Evolutionary conservation across 2,797 vertebrate genomes (phyloP), one percentile per base, ranked within the genome.

Genomic region (Pachyuromys duprasi): DNA sequence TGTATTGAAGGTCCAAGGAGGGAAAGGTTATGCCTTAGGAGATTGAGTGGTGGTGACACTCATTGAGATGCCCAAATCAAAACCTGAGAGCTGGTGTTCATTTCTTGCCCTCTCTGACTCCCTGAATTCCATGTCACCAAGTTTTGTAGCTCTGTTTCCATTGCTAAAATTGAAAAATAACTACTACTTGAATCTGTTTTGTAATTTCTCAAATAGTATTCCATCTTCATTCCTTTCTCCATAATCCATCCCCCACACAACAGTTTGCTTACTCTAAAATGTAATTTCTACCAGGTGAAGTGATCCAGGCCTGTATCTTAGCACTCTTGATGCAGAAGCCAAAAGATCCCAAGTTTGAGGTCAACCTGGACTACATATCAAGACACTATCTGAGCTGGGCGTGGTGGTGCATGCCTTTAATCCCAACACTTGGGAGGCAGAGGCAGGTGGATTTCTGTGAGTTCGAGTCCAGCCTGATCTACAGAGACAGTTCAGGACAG

Each of bases 221-320:
- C 31, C 6, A 36, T 81, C 67, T 49, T 55, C 26, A 55, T 33
- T 55, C 87, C 65, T 28, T 39, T 9, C 31, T 70, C 36, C 36
- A 70, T 11, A 94, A 14, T 83, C 42, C 26, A 79, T 80, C 65
- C 20, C 53, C 24, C 55, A 63, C 13, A 76, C 14, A 84, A 69
- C 26, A 36, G 42, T 80, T 80, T 94, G 15, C 76, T 90, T 95
- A 14, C 67, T 72, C 90, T 74, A 94, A 92, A 80, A 33, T 53
- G 17, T 80, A 76, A 78, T 83, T 75, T 75, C 69, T 36, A n/a
- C 57, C 3, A 1, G 8, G 8, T 39, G 33, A 83, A n/a, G 12
- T 74, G 78, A 55, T 53, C 28, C 63, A 33, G 17, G n/a, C 9
- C 76, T 81, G 18, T 81, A 33, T 72, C 20, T 26, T 8, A 28